Evolutionary conservation across 2,113 vertebrate genomes (phyloP).

Genomic region (Prolemur simus): DNA sequence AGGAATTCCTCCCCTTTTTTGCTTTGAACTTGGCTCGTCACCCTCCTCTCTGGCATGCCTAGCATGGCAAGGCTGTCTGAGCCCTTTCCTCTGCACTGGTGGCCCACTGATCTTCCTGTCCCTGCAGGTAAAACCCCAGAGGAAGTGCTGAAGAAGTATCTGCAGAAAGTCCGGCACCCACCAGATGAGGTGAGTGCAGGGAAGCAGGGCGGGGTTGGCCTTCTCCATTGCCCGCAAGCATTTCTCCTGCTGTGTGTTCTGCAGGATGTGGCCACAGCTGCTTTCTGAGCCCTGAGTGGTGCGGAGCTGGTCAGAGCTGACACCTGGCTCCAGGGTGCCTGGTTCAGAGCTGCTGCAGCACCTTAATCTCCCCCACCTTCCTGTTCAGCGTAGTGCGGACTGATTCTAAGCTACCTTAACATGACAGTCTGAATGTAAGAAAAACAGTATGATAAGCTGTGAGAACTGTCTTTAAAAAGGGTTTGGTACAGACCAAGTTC

Average conservation of each 20-base stretch:
- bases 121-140: slow-evolving; percentile 91
- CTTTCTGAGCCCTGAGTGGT: neutral
- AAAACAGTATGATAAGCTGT: accelerated
- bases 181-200: slow-evolving; percentile 90
- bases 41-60: neutral
- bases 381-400: neutral
- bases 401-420: neutral
- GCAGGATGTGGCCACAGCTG: accelerated
- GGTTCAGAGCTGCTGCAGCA: neutral
- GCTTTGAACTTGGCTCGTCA: neutral
- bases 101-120: neutral
- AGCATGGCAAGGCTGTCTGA: neutral
- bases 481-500: neutral
- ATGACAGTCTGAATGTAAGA: neutral
- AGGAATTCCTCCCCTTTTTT: neutral
- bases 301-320: neutral
- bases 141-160: slow-evolving; percentile 94
- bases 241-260: neutral
- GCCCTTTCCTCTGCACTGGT: neutral
- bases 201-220: accelerated
- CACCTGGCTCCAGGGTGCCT: accelerated
- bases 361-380: neutral
- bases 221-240: accelerated
- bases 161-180: slow-evolving; percentile 93
- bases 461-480: neutral